Percentiles rank a stretch among this genome's conserved stretches.
Conservation (phyloP, 2,797 vertebrate species). For the Fringilla coelebs region DNA sequence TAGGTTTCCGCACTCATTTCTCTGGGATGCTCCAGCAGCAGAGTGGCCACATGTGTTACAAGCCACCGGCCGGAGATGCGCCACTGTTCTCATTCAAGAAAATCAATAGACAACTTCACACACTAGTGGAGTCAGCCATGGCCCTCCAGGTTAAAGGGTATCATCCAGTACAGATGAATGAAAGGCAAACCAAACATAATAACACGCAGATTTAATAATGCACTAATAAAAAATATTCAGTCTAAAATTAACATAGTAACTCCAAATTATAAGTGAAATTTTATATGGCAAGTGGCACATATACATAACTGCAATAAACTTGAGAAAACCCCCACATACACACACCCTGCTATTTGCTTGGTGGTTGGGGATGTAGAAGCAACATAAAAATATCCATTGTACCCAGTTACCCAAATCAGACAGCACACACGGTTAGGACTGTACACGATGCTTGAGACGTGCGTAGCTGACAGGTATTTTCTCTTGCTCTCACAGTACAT, state of each 20-base stretch:
- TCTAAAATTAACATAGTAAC: slow-evolving; percentile 56
- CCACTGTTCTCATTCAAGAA: slow-evolving; percentile 72
- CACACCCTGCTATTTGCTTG: background rate
- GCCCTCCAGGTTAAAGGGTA: slow-evolving; percentile 74
- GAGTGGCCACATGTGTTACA: slow-evolving; percentile 63
- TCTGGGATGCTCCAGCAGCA: slow-evolving; percentile 24
- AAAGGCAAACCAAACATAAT: slow-evolving; percentile 66
- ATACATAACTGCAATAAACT: background rate
- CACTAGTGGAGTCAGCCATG: slow-evolving; percentile 68
- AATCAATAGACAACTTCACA: slow-evolving; percentile 78
- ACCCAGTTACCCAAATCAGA: background rate
- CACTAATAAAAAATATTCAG: slow-evolving; percentile 40
- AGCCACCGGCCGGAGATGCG: slow-evolving; percentile 38
- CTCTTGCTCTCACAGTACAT: background rate
- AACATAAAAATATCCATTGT: background rate
- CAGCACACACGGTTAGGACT: background rate
- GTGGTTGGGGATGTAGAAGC: background rate
- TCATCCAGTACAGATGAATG: slow-evolving; percentile 58
- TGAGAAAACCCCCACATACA: background rate
- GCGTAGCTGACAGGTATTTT: background rate
- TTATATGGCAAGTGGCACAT: background rate
- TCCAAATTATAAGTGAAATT: slow-evolving; percentile 6
- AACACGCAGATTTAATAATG: slow-evolving; percentile 33
- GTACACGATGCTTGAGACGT: background rate
- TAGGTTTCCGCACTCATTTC: slow-evolving; percentile 28